Evolutionary conservation across 1,140 invertebrate species (phyloP).

Genomic region (Homalodisca vitripennis): DNA sequence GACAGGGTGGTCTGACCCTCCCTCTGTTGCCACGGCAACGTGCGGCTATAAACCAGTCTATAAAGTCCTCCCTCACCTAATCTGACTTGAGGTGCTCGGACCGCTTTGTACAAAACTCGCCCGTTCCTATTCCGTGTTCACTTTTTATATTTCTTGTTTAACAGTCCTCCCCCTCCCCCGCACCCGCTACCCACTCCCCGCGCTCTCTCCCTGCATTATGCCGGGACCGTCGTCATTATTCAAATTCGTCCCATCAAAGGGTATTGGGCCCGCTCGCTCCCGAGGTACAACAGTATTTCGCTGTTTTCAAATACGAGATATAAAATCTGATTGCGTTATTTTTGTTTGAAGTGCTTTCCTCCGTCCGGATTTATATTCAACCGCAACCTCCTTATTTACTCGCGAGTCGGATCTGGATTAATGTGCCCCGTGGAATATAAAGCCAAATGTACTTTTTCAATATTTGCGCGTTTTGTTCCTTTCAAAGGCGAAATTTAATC

Average conservation of each 20-base stretch:
- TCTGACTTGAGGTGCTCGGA: neutral
- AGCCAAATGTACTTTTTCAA: no score
- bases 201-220: neutral
- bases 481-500: no score
- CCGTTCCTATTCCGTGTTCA: conserved; percentile 13
- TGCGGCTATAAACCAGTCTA: conserved; percentile 14
- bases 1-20: neutral
- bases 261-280: conserved; percentile 1
- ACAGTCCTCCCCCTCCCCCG: conserved; percentile 6
- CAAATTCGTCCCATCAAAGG: conserved; percentile 25
- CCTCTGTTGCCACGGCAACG: neutral
- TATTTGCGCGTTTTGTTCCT: no score
- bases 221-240: conserved; percentile 6
- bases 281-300: neutral
- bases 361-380: neutral
- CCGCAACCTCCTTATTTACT: neutral
- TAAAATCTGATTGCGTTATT: conserved; percentile 22
- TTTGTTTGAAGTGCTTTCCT: neutral
- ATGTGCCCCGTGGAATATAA: no score
- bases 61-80: conserved; percentile 26
- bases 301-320: conserved; percentile 4
- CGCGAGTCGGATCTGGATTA: neutral
- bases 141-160: conserved; percentile 27
- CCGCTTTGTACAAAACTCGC: neutral
- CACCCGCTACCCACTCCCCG: conserved; percentile 8